phyloP scores from a whole-genome alignment of 2,888 invertebrate species.

The Latrodectus hesperus region DNA sequence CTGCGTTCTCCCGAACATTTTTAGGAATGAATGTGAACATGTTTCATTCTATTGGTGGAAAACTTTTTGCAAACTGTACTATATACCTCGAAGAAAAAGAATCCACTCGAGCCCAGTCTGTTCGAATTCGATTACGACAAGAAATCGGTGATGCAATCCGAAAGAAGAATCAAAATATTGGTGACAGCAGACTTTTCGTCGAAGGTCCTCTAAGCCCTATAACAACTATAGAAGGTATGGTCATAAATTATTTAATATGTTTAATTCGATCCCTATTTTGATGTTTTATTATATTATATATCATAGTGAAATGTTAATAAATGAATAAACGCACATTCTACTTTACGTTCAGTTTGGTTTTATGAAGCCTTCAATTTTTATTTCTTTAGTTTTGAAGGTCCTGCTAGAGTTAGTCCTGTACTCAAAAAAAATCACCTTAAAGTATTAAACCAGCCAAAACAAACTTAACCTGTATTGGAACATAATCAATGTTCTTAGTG shows the following conservation, averaged over 20 bases:
- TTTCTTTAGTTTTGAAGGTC: too few species aligned
- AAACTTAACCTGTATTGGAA: too few species aligned
- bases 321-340: too few species aligned
- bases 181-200: constrained; percentile 89
- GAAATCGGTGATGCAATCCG: constrained; percentile 87
- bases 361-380: too few species aligned
- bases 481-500: too few species aligned
- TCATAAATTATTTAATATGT: background rate
- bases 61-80: constrained; percentile 88
- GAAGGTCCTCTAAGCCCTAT: constrained; percentile 87
- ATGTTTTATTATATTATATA: too few species aligned
- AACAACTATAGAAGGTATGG: constrained; percentile 82
- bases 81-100: constrained; percentile 82
- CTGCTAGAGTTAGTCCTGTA: too few species aligned
- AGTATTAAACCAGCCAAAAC: too few species aligned
- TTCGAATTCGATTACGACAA: constrained; percentile 86
- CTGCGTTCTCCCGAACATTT: constrained; percentile 90
- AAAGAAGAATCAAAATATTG: constrained; percentile 90
- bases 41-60: constrained; percentile 82
- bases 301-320: too few species aligned
- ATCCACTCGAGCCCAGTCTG: constrained; percentile 81
- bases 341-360: too few species aligned
- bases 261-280: too few species aligned
- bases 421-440: too few species aligned
- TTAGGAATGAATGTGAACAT: constrained; percentile 87